phyloP scores from a whole-genome alignment of 2,888 invertebrate species.

The Lycocerus yunnanus region DNA sequence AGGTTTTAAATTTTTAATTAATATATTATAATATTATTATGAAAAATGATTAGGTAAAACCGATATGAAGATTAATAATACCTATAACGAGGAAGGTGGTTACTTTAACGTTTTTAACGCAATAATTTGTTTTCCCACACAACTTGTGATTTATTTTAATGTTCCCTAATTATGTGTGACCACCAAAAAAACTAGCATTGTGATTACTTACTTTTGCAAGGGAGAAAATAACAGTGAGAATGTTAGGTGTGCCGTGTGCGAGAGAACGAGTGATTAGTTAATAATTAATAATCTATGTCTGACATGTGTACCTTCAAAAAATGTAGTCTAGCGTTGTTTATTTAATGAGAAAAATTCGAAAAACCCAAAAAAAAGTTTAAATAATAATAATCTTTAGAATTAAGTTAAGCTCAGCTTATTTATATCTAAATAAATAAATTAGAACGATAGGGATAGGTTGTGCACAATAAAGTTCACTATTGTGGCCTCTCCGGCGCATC shows the following conservation, averaged over 20 bases:
- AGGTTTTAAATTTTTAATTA: slow-evolving; percentile 32
- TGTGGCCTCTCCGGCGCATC: slow-evolving; percentile 39
- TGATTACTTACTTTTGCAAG: slow-evolving; percentile 52
- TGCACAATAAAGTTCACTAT: slow-evolving; percentile 44
- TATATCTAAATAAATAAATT: slow-evolving; percentile 57
- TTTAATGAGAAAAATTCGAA: slow-evolving; percentile 43
- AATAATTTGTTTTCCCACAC: slow-evolving; percentile 7
- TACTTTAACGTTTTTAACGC: slow-evolving; percentile 23
- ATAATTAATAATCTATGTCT: slow-evolving; percentile 50
- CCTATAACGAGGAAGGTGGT: slow-evolving; percentile 22
- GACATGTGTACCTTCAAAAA: slow-evolving; percentile 55
- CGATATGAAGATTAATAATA: neutral
- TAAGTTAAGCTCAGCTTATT: slow-evolving; percentile 51
- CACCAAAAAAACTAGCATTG: slow-evolving; percentile 44
- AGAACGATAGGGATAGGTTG: slow-evolving; percentile 51
- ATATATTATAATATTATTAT: slow-evolving; percentile 21
- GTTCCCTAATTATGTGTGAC: slow-evolving; percentile 19
- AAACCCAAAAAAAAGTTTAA: slow-evolving; percentile 40
- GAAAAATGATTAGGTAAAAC: slow-evolving; percentile 32
- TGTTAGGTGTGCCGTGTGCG: slow-evolving; percentile 12
- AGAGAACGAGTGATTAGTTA: slow-evolving; percentile 22
- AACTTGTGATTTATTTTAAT: slow-evolving; percentile 3
- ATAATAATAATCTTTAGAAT: slow-evolving; percentile 31
- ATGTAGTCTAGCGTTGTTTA: slow-evolving; percentile 52
- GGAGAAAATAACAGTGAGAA: slow-evolving; percentile 45